Evolutionary conservation across 2,888 invertebrate species (phyloP).

Genomic region (Brassicogethes aeneus): DNA sequence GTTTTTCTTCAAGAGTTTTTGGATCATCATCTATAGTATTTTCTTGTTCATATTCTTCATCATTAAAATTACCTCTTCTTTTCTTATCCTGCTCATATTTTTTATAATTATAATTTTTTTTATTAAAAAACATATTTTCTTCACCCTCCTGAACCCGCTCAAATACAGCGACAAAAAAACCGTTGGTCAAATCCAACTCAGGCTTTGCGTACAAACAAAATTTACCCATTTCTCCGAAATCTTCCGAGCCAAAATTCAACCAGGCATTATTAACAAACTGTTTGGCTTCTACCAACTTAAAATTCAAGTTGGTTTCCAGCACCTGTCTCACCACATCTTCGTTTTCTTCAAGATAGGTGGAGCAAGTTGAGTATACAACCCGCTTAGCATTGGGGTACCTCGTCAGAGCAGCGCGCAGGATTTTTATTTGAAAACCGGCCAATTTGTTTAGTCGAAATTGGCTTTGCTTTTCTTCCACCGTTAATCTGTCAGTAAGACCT

Average conservation of each 20-base stretch:
- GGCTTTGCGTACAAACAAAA: constrained; percentile 73
- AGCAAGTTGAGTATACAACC: constrained; percentile 96
- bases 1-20: neutral
- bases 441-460: constrained; percentile 53
- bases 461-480: constrained; percentile 24
- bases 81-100: constrained; percentile 17
- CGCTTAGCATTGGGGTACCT: constrained; percentile 74
- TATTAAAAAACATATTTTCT: constrained; percentile 28
- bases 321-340: constrained; percentile 79
- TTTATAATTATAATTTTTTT: constrained; percentile 19
- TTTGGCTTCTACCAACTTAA: constrained; percentile 54
- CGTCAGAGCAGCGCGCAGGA: constrained; percentile 78
- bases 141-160: constrained; percentile 50
- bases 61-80: constrained; percentile 8
- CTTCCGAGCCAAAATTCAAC: constrained; percentile 57
- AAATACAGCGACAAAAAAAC: constrained; percentile 92
- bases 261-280: constrained; percentile 55
- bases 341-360: constrained; percentile 82
- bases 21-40: neutral
- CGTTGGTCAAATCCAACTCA: constrained; percentile 74
- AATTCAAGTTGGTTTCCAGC: constrained; percentile 48
- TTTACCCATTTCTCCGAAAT: constrained; percentile 57
- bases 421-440: constrained; percentile 70
- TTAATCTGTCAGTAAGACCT: constrained; percentile 53
- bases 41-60: constrained; percentile 10